Conservation (phyloP, 2,113 vertebrate species). For the Brachypteracias leptosomus region DNA sequence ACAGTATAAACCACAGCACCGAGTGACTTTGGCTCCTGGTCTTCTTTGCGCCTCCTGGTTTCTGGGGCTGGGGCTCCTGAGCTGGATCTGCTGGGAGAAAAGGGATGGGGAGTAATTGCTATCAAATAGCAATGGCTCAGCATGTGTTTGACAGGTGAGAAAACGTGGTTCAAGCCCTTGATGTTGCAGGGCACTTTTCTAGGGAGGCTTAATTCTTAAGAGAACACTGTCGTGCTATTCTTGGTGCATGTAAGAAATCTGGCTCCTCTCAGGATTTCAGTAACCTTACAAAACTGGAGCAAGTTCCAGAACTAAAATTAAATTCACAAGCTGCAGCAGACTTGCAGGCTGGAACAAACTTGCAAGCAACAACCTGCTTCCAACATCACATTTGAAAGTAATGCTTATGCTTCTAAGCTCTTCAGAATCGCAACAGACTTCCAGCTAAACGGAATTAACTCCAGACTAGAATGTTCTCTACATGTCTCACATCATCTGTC, state of each 20-base stretch:
- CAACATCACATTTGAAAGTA: constrained; percentile 1
- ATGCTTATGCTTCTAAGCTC: neutral
- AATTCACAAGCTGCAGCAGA: constrained; percentile 49
- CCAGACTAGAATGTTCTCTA: neutral
- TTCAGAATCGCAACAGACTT: neutral
- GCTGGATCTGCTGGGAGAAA: neutral
- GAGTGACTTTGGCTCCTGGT: neutral
- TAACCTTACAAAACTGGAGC: neutral
- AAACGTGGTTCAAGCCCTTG: neutral
- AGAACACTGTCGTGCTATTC: neutral
- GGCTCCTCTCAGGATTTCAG: neutral
- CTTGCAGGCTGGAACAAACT: constrained; percentile 18
- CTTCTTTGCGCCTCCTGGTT: neutral
- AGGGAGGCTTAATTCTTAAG: neutral
- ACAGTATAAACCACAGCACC: neutral
- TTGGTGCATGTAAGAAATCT: neutral
- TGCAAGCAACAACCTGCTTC: constrained; percentile 53
- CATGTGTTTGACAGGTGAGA: neutral
- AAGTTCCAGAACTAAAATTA: constrained; percentile 48
- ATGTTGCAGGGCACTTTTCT: neutral
- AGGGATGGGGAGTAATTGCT: neutral
- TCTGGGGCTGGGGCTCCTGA: neutral
- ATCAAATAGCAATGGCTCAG: neutral
- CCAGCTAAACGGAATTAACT: neutral
- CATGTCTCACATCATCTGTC: neutral